Conservation (phyloP, 2,888 invertebrate genomes). For the Neria commutata region DNA sequence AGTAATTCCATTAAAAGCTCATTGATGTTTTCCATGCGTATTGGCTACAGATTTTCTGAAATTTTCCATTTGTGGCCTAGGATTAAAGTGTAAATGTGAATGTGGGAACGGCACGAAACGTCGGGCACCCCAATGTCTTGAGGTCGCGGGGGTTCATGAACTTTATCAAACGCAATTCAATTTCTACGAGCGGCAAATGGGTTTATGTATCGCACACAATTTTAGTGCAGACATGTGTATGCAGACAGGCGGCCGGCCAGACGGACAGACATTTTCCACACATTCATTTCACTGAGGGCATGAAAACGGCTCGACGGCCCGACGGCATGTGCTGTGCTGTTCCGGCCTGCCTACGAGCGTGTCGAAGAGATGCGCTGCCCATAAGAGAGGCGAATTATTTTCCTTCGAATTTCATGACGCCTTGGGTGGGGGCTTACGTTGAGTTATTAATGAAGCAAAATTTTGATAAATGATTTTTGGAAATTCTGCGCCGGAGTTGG, state of each 20-base stretch:
- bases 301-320: no score
- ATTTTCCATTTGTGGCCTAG: not conserved
- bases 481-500: not conserved
- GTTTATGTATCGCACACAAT: not conserved
- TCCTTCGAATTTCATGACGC: not conserved
- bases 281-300: not conserved
- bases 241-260: not conserved
- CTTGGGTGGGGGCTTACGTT: conserved; percentile 8
- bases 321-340: not conserved
- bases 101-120: not conserved
- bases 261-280: conserved; percentile 1
- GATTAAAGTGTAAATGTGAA: no score
- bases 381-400: not conserved
- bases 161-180: not conserved
- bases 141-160: conserved; percentile 1
- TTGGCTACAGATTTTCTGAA: no score
- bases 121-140: not conserved
- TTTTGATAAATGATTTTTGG: conserved; percentile 40
- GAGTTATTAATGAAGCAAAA: conserved; percentile 43
- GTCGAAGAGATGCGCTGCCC: no score
- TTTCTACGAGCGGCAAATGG: not conserved
- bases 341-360: no score
- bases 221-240: conserved; percentile 2
- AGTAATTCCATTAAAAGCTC: no score
- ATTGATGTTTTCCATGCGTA: no score